Evolutionary conservation across 2,888 invertebrate species (phyloP), one percentile per base, ranked within the genome.

Genomic region (Chorisops tibialis): DNA sequence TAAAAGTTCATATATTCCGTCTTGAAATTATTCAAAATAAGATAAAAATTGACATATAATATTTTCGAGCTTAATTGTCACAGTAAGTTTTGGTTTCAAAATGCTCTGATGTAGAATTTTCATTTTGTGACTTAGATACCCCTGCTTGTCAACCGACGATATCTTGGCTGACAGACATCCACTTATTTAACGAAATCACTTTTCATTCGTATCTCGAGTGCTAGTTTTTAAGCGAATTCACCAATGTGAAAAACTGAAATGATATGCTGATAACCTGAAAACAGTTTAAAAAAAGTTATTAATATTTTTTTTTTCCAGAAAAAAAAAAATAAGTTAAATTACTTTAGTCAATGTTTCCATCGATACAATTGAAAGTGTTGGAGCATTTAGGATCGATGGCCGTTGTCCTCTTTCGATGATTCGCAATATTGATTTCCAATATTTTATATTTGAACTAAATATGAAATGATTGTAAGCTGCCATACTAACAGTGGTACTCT

Each of bases 351-450:
- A 41, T 7, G 45, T 35, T 18, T 18, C 22, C 19, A 58, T 19
- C 4, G 47, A 58, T 11, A 58, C 58, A 3, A 39, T 16, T 7
- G 39, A 9, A 4, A 58, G 12, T 5, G 11, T 5, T 18, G 47
- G 11, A 16, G 45, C 58, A 35, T 43, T 58, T 6, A 58, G n/a
- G 3, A 45, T 58, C 4, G 45, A 11, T 30, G 58, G 58, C 19
- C 35, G 30, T n/a, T n/a, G 5, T n/a, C 35, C n/a, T 35, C 50
- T 30, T 30, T 18, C 22, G 11, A 50, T 12, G 4, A 50, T 12
- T 9, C 30, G 35, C 9, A 50, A 16, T 14, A 50, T 11, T 14
- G n/a, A 12, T 50, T 50, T 50, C 50, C 35, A 35, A 16, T 50
- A 50, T n/a, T 37, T n/a, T 14, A 2, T 14, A 50, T 50, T 18